phyloP scores from a whole-genome alignment of 2,797 vertebrate species.

The Cichlasoma orientale region DNA sequence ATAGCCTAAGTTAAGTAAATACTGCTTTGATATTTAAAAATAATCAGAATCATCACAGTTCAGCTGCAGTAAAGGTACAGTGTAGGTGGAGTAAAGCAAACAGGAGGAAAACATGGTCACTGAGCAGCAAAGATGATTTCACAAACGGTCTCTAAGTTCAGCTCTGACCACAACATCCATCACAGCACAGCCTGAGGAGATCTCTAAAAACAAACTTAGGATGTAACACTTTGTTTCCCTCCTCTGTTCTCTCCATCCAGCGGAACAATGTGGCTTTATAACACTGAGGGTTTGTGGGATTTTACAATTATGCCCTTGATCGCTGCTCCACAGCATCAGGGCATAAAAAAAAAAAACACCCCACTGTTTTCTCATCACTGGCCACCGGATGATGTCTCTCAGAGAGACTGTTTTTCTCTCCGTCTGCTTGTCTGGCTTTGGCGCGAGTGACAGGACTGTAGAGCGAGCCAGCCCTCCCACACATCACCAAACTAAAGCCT shows the following conservation, averaged over 20 bases:
- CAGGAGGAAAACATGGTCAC: not conserved
- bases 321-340: not conserved
- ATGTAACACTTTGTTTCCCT: not conserved
- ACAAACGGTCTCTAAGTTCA: not conserved
- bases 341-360: not conserved
- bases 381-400: slow-evolving; percentile 27
- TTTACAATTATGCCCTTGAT: not conserved
- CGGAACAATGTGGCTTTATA: not conserved
- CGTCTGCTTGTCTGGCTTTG: slow-evolving; percentile 23
- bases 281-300: not conserved
- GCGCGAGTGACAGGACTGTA: not conserved
- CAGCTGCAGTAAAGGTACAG: not conserved
- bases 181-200: not conserved
- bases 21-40: not conserved
- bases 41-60: not conserved
- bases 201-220: not conserved
- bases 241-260: not conserved
- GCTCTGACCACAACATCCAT: not conserved
- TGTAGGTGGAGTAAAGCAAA: not conserved
- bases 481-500: slow-evolving; percentile 20
- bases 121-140: not conserved
- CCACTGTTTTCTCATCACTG: slow-evolving; percentile 13
- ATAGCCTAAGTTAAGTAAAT: not conserved
- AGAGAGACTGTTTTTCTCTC: slow-evolving; percentile 11
- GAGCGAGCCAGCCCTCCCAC: slow-evolving; percentile 29